A percentile compares a stretch with the other conserved stretches of the same genome.
Evolutionary conservation across 1,140 invertebrate species (phyloP).

Genomic region (Drosophila trapezifrons): DNA sequence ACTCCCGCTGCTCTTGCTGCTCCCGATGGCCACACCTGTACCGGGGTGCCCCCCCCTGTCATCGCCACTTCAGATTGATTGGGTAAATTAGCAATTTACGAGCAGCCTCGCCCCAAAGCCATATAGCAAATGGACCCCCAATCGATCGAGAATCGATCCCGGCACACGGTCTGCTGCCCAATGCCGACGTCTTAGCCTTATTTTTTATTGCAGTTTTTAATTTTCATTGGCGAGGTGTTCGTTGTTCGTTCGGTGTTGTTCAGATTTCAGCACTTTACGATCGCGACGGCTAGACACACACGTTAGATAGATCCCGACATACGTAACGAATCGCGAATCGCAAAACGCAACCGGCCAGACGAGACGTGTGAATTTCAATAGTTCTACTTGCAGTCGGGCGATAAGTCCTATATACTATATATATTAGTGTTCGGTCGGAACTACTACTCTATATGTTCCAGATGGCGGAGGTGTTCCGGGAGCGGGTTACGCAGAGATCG

Average conservation of each 20-base stretch:
- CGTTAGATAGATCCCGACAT: constrained; percentile 43
- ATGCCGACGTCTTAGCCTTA: constrained; percentile 41
- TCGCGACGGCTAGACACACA: constrained; percentile 69
- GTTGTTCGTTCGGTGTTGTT: constrained; percentile 12
- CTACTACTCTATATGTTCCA: background rate
- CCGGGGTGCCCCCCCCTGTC: background rate
- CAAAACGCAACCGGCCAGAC: constrained; percentile 35
- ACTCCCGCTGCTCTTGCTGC: constrained; percentile 9
- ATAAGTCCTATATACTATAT: constrained; percentile 31
- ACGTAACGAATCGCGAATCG: constrained; percentile 38
- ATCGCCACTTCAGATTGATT: constrained; percentile 12
- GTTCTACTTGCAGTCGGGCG: constrained; percentile 31
- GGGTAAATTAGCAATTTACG: constrained; percentile 47
- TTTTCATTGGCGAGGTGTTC: constrained; percentile 23
- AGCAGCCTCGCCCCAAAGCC: constrained; percentile 40
- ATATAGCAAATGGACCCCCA: constrained; percentile 46
- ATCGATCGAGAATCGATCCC: constrained; percentile 37
- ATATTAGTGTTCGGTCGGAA: background rate
- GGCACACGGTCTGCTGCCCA: constrained; percentile 52
- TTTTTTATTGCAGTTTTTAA: constrained; percentile 40
- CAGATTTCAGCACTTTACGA: constrained; percentile 45
- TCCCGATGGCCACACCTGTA: constrained; percentile 25
- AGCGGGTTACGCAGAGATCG: constrained; percentile 6
- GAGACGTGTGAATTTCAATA: constrained; percentile 59
- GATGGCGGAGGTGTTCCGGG: background rate